Conservation (phyloP, 2,113 vertebrate species). For the Agelaius tricolor region DNA sequence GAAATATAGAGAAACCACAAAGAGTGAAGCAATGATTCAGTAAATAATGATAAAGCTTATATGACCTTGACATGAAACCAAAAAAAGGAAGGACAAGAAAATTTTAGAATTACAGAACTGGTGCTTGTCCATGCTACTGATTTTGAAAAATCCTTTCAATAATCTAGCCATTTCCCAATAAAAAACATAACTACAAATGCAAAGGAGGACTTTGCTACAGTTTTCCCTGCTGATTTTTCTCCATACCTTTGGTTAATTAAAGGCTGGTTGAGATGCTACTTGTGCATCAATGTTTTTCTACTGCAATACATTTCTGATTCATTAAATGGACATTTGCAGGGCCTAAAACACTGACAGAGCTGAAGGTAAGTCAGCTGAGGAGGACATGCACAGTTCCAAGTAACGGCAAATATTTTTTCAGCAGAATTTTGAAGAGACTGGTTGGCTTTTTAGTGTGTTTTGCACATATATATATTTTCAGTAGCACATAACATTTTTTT, state of each 20-base stretch:
- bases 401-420: not conserved
- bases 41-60: conserved; percentile 21
- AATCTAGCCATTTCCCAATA: not conserved
- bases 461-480: conserved; percentile 19
- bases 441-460: conserved; percentile 20
- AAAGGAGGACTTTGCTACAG: not conserved
- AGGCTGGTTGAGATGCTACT: not conserved
- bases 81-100: conserved; percentile 23
- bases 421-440: not conserved
- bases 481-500: conserved; percentile 42
- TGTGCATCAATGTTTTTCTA: not conserved
- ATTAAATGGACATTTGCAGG: not conserved
- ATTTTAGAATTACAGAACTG: conserved; percentile 37
- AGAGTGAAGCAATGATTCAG: conserved; percentile 1
- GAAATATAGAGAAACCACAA: conserved; percentile 16
- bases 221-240: not conserved
- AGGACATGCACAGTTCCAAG: not conserved
- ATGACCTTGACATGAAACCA: not conserved
- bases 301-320: not conserved
- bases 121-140: conserved; percentile 28
- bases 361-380: conserved; percentile 33
- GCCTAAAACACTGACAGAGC: not conserved
- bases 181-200: not conserved
- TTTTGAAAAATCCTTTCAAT: conserved; percentile 43
- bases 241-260: conserved; percentile 4